Conservation (phyloP, 1,140 invertebrate species). For the Ceratina australensis region DNA sequence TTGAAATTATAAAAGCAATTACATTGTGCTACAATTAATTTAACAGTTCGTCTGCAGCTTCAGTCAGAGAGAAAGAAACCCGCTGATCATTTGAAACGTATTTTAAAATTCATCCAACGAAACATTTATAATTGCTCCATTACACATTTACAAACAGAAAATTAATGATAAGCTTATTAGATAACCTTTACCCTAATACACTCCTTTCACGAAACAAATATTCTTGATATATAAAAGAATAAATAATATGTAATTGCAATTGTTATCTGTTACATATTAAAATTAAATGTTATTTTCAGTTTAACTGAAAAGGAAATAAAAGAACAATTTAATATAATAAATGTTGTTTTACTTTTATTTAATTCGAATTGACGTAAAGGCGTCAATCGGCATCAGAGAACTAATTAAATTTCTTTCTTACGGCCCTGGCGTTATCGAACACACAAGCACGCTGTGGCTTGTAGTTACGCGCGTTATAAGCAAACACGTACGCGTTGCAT, state of each 20-base stretch:
- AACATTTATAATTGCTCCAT: background rate
- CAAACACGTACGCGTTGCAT: background rate
- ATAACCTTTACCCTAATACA: background rate
- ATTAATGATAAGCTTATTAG: background rate
- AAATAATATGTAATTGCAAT: background rate
- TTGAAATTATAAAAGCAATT: background rate
- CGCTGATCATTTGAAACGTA: background rate
- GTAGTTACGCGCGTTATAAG: background rate
- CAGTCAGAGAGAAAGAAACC: background rate
- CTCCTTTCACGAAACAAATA: background rate
- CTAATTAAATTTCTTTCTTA: conserved; percentile 44
- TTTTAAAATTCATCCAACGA: too few species aligned
- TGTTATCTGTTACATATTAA: background rate
- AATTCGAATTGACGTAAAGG: background rate
- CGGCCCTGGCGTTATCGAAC: conserved; percentile 52
- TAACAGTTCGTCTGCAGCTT: background rate
- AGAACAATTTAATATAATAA: background rate
- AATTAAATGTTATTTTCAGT: background rate
- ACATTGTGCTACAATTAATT: background rate
- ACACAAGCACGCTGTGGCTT: conserved; percentile 5
- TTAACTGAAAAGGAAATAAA: background rate
- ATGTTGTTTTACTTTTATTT: background rate
- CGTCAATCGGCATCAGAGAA: background rate
- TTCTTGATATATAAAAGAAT: background rate
- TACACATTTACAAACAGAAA: background rate